These are phyloP conservation scores for Dendrocincla fuliginosa DNA, from an alignment of 2,797 vertebrate genomes.

Conservation along the genomic window DNA sequence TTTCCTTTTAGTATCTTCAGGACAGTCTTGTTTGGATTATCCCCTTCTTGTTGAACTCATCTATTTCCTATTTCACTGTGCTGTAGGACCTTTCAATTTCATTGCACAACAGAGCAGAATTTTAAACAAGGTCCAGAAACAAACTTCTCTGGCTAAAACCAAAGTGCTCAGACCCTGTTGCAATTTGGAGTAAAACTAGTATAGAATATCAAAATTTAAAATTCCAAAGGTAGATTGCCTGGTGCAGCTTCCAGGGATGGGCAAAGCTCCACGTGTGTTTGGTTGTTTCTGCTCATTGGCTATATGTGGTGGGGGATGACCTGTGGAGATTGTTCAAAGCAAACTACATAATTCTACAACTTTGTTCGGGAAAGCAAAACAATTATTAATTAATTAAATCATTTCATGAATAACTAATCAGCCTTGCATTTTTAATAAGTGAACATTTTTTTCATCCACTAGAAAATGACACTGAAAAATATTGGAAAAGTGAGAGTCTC, in stretches of 20 bases:
- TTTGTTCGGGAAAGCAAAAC: background rate
- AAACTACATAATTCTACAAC: background rate
- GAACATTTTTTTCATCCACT: background rate
- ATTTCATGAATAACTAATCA: background rate
- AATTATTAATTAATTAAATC: background rate
- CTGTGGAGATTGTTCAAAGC: background rate
- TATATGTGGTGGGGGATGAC: background rate
- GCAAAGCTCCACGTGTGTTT: background rate
- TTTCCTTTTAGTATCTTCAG: background rate
- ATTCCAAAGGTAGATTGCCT: fast-evolving
- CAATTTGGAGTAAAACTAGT: background rate
- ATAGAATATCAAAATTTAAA: background rate
- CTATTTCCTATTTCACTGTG: background rate
- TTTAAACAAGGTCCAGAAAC: background rate
- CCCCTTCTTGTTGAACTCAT: background rate
- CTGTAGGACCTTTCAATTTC: background rate
- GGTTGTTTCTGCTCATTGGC: background rate
- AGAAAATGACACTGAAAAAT: background rate
- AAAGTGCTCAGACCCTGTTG: background rate
- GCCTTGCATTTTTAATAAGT: background rate
- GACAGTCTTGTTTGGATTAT: background rate
- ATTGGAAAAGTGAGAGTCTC: background rate
- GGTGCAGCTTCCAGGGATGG: background rate
- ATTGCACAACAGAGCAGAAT: background rate
- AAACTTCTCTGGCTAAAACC: background rate